These are phyloP conservation scores for Phoxinus phoxinus DNA, from an alignment of 2,113 vertebrate species.

Conservation along the genomic window DNA sequence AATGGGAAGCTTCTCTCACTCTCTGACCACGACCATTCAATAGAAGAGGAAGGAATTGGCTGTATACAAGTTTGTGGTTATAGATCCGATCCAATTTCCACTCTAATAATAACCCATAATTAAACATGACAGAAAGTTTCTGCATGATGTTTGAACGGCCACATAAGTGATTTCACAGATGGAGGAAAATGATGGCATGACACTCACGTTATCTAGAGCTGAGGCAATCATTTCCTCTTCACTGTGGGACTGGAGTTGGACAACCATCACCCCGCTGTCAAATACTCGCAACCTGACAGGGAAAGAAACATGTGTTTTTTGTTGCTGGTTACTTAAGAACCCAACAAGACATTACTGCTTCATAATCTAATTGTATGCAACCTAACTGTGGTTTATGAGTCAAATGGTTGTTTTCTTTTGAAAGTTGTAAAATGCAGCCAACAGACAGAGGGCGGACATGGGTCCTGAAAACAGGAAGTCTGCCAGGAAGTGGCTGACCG, in stretches of 20 bases:
- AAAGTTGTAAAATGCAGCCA: conserved; percentile 68
- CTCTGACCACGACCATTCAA: conserved; percentile 17
- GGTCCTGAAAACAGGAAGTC: conserved; percentile 77
- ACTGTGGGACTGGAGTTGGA: conserved; percentile 95
- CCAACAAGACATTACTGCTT: background rate
- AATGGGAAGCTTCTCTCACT: conserved; percentile 16
- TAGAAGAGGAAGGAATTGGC: conserved; percentile 17
- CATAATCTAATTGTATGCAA: background rate
- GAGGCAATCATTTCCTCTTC: conserved; percentile 98
- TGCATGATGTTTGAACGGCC: conserved; percentile 33
- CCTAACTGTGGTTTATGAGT: conserved; percentile 1
- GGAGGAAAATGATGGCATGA: conserved; percentile 35
- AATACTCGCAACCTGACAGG: conserved; percentile 88
- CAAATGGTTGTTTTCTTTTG: conserved; percentile 58
- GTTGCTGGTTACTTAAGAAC: conserved; percentile 20
- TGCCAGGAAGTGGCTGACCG: conserved; percentile 74
- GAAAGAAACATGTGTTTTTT: conserved; percentile 31
- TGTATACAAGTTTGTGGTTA: conserved; percentile 24
- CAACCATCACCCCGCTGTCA: conserved; percentile 98
- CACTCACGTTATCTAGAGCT: conserved; percentile 89
- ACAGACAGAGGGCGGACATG: conserved; percentile 59
- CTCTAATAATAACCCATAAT: conserved; percentile 48
- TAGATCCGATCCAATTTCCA: conserved; percentile 30
- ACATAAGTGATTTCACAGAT: conserved; percentile 54
- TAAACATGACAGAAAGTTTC: conserved; percentile 52